Percentiles rank a stretch among this genome's conserved stretches.
These are phyloP conservation scores for Phylloscopus trochiloides DNA, from an alignment of 2,113 vertebrate species.

Conservation along the genomic window DNA sequence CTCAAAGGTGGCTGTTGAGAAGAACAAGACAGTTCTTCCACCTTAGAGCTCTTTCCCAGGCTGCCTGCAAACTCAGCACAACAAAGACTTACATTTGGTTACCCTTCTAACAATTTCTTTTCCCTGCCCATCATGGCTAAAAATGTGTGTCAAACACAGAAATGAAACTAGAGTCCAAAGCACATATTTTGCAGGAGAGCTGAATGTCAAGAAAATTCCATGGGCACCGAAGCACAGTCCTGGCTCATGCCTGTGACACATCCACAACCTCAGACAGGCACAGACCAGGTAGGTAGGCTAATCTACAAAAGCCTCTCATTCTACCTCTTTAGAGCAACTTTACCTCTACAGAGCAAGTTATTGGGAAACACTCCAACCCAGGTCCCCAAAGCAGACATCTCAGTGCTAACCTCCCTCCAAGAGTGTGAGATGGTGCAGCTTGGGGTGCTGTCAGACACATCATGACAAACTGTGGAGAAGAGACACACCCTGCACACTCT, in stretches of 20 bases:
- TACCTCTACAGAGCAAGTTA: not conserved
- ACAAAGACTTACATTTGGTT: not conserved
- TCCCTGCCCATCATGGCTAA: not conserved
- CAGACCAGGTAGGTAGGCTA: fast-evolving
- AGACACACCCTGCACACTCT: not conserved
- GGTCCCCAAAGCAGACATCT: not conserved
- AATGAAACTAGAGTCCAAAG: not conserved
- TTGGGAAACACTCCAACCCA: not conserved
- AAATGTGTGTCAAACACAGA: not conserved
- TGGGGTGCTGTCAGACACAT: not conserved
- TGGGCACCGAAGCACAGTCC: not conserved
- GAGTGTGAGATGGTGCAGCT: fast-evolving
- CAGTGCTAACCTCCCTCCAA: not conserved
- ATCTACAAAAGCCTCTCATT: not conserved
- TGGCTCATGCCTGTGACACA: not conserved
- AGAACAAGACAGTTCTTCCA: not conserved
- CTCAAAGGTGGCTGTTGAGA: not conserved
- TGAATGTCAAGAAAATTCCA: not conserved
- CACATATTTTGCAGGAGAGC: fast-evolving
- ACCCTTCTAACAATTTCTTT: not conserved
- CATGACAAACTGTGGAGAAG: not conserved
- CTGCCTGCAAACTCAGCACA: not conserved
- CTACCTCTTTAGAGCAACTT: not conserved
- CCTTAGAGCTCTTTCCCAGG: not conserved
- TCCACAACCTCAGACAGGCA: not conserved